A percentile compares a stretch with the other conserved stretches of the same genome.
Evolutionary conservation across 2,113 vertebrate genomes (phyloP).

Genomic region (Mastomys coucha): DNA sequence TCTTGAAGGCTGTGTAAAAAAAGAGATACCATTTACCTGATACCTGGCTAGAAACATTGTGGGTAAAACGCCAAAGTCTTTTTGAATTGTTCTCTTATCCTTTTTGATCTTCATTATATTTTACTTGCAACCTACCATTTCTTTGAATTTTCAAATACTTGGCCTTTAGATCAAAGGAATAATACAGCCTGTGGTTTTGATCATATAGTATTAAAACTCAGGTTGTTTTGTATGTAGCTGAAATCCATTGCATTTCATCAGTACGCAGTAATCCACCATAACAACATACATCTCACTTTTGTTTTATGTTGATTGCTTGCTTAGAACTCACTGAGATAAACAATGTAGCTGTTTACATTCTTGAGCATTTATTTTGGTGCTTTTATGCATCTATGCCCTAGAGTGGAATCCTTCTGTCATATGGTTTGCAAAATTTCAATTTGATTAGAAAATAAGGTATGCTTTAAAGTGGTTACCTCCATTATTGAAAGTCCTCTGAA

Average conservation of each 20-base stretch:
- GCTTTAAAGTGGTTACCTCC: background rate
- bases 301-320: background rate
- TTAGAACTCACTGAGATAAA: background rate
- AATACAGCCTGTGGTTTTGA: background rate
- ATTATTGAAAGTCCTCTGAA: background rate
- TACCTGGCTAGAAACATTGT: background rate
- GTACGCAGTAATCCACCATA: background rate
- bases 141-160: background rate
- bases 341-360: background rate
- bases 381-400: background rate
- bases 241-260: constrained; percentile 4
- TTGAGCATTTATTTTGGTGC: constrained; percentile 11
- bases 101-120: background rate
- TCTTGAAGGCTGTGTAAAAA: background rate
- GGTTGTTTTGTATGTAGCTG: background rate
- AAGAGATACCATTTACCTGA: background rate
- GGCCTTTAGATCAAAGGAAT: background rate
- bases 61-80: background rate
- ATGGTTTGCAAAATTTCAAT: background rate
- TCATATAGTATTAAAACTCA: background rate
- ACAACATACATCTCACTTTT: background rate
- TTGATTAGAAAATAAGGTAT: constrained; percentile 10
- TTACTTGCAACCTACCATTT: background rate
- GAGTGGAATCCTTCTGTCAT: background rate
- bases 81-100: background rate